Base-by-base conservation (phyloP, 53 echinoderm and acorn worm genomes). In the Apostichopus leukothele region DNA sequence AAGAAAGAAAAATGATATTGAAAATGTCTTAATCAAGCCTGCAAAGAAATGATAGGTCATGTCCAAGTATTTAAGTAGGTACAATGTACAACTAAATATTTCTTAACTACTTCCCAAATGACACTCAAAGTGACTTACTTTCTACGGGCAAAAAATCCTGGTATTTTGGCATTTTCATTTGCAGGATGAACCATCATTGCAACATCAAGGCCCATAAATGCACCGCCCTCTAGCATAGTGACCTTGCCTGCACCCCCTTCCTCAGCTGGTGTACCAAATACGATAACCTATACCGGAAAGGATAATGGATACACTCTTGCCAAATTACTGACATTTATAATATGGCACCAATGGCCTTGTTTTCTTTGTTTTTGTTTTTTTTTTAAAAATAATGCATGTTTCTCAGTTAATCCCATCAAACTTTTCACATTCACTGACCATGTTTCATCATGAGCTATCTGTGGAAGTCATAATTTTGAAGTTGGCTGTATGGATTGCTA, bases 181-280 rank as follows among this genome's bases (percentile, higher is more conserved):
- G 6, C 74, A 19, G 92, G 92, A 55, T 94, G 94, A 5, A 78
- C 90, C 94, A 94, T 94, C 92, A 94, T 84, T 7, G 94, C 94
- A 4, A 91, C 89, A 53, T 92, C 90, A 11, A 92, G 60, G 26
- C 90, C 94, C 51, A 90, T 67, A 68, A 94, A 91, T 13, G 94
- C 94, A 76, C 92, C 89, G 23, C 91, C 92, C 52, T 94, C 78
- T 27, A 94, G 87, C 83, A 94, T 57, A 22, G 86, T 57, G 5
- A 83, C 87, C 83, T 94, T 94, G 50, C 94, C 94, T 27, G 90
- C 92, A 50, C 94, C 94, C 19, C 89, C 90, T 84, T 94, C 94
- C 77, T 94, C 94, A 10, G 94, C 94, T 6, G 94, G 94, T 9
- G 94, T 94, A 8, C 94, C 94, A n/a, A 94, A 53, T 5, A 94